phyloP scores from a whole-genome alignment of 64 coral and sea anemone species.

The Pachyseris speciosa region DNA sequence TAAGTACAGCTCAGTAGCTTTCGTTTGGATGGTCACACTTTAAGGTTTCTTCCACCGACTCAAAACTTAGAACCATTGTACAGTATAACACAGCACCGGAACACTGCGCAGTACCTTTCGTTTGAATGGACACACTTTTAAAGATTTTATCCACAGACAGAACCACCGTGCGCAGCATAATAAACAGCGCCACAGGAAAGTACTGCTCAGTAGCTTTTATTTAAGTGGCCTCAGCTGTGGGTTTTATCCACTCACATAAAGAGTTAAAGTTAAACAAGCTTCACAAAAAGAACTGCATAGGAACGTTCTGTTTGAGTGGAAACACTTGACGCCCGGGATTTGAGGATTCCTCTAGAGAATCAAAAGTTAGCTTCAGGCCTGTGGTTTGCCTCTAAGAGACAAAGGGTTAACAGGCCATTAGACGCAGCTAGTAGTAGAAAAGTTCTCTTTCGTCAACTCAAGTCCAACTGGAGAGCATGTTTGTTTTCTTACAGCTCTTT shows the following conservation, averaged over 20 bases:
- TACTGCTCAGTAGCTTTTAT: too few relatives aligned
- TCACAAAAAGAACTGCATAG: too few relatives aligned
- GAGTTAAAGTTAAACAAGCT: too few relatives aligned
- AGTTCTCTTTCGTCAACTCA: not conserved
- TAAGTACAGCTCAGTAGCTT: not conserved
- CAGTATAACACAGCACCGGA: not conserved
- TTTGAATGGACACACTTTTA: not conserved
- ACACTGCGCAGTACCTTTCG: not conserved
- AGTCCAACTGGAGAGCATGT: not conserved
- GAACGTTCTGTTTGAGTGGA: too few relatives aligned
- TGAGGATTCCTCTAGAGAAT: too few relatives aligned
- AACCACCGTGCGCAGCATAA: too few relatives aligned
- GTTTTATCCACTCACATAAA: too few relatives aligned
- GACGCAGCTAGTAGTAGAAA: not conserved
- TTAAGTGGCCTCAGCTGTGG: too few relatives aligned
- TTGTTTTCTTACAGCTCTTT: slow-evolving; percentile 3
- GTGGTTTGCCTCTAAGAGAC: not conserved
- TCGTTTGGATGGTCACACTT: not conserved
- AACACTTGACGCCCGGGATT: too few relatives aligned
- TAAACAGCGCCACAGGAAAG: too few relatives aligned
- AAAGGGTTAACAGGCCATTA: not conserved
- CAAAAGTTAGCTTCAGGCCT: too few relatives aligned
- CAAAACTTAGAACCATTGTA: not conserved
- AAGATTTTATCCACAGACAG: not conserved
- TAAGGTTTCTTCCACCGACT: not conserved